A percentile compares a stretch with the other conserved stretches of the same genome.
These are phyloP conservation scores for Merops nubicus DNA, from an alignment of 2,113 vertebrate species.

Conservation along the genomic window DNA sequence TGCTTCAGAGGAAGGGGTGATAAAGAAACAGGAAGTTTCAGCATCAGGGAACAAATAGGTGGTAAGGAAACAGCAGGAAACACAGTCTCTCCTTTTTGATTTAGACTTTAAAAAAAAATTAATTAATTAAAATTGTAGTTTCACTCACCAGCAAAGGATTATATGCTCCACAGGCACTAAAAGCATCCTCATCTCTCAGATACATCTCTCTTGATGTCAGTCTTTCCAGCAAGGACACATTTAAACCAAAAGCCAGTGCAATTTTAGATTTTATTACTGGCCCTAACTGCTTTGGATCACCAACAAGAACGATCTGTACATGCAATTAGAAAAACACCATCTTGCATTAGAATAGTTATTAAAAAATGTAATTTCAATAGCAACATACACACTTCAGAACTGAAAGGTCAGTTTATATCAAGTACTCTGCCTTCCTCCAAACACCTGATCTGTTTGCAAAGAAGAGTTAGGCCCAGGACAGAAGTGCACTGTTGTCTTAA, in stretches of 20 bases:
- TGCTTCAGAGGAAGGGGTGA: neutral
- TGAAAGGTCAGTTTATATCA: neutral
- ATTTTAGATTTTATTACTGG: constrained; percentile 89
- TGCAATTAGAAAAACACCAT: neutral
- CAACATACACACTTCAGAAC: neutral
- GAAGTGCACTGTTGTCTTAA: neutral
- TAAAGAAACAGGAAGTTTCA: neutral
- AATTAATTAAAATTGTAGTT: neutral
- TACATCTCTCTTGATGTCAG: constrained; percentile 85
- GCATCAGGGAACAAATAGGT: neutral
- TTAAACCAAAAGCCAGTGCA: constrained; percentile 86
- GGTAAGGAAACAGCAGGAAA: neutral
- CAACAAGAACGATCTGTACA: constrained; percentile 87
- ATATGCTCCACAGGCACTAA: constrained; percentile 80
- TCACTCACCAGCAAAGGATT: constrained; percentile 89
- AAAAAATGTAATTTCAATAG: neutral
- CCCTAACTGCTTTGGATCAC: constrained; percentile 93
- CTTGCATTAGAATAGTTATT: neutral
- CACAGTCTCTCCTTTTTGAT: neutral
- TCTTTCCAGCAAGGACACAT: constrained; percentile 87
- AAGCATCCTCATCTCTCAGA: constrained; percentile 78
- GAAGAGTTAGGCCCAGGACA: neutral
- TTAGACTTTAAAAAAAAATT: neutral
- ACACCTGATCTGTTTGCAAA: neutral
- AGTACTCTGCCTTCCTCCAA: neutral